Evolutionary conservation across 2,113 vertebrate genomes (phyloP), one percentile per base, ranked within the genome.

Genomic region (Callospermophilus lateralis): DNA sequence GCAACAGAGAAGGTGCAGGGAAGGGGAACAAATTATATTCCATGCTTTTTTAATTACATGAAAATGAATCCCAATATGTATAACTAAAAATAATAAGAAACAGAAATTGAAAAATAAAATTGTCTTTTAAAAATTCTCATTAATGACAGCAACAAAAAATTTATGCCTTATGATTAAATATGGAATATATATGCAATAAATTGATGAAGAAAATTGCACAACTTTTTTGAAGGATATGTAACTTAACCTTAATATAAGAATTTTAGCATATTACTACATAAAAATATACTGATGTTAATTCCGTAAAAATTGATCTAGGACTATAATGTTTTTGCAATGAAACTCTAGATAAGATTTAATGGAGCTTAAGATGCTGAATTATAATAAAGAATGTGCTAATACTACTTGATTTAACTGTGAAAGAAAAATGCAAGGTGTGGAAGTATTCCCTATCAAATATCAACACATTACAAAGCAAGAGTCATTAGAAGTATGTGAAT

Each of bases 261-360:
- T 51, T 78, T 84, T 74, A 37, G 5, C 9, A 96, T 83, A 6
- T 67, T 72, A 12, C n/a, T 92, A 20, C 16, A 48, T 79, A 87
- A 39, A 63, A 20, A 24, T 92, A 73, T 45, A 48, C 32, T 79
- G 45, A 81, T 92, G 13, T 73, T 81, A 96, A 61, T 92, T 61
- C 15, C 42, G 3, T 77, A 39, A 77, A 87, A 93, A 58, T 30
- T 74, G 10, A 72, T 86, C 13, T 89, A 53, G 2, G 32, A 77
- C 3, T 61, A 61, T 7, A 93, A 77, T 45, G 10, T 30, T 89
- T 53, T 89, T 93, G 12, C 11, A 86, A 37, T 34, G 89, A 55
- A 48, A 83, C 30, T 97, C 28, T 74, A 93, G 61, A 45, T 7
- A 78, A 39, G 37, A 95, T 93, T 84, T 77, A 88, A 86, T 32